Base-by-base conservation (phyloP, 2,113 vertebrate species). In the Mugil cephalus region DNA sequence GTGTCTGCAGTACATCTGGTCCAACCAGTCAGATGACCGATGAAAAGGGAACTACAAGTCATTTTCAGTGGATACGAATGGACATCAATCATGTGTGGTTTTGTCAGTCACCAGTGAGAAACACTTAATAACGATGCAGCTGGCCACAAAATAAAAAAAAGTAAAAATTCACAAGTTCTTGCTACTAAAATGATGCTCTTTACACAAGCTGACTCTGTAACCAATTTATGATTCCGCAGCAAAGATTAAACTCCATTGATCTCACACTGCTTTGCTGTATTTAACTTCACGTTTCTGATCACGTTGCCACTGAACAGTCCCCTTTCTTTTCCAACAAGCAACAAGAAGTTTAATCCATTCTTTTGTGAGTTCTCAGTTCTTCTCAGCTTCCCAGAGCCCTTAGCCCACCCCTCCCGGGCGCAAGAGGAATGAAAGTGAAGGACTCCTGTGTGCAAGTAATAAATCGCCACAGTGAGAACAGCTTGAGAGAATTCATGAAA, bases 371-470 rank as follows among this genome's bases (percentile, higher is more conserved):
- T 50, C 18, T 50, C 19, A 50, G n/a, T 50, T 50, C 9, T 50
- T 21, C 21, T 18, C 1, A 18, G 21, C 62, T 10, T 52, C 51
- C 50, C 1, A 1, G 15, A 52, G 10, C 15, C 10, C 40, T 47
- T 59, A 38, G 13, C 18, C 19, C 14, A 30, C 24, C 43, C 4
- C n/a, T 18, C 3, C 54, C 39, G 18, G 40, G 45, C 40, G 17
- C 19, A 40, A 50, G 36, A 48, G 6, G 43, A 69, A 59, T 59
- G 43, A 30, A 59, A 34, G 21, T 8, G 13, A 73, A 48, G 42
- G 2, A 24, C 48, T 18, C 34, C 30, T 12, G 34, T 7, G 17
- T 53, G 46, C 18, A 30, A 4, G 2, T 36, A 11, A 50, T 50
- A 35, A 17, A 51, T 15, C 43, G 35, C 48, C 4, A 2, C 45